Evolutionary conservation across 2,888 invertebrate species (phyloP).

Genomic region (Biston stratarius): DNA sequence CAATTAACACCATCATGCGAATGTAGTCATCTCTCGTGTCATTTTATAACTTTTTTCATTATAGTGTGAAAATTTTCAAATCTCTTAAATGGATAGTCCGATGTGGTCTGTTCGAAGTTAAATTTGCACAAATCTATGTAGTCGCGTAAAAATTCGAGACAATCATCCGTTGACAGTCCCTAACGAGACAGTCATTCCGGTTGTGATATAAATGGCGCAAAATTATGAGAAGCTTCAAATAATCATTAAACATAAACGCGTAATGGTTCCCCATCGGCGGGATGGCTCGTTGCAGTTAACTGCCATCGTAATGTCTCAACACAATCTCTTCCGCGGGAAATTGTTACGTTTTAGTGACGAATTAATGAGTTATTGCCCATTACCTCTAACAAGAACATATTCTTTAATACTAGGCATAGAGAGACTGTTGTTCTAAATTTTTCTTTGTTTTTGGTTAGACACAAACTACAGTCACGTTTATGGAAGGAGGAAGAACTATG

Average conservation of each 20-base stretch:
- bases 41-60: too few species aligned
- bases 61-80: too few species aligned
- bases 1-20: too few species aligned
- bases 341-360: constrained; percentile 74
- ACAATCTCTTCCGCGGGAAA: constrained; percentile 76
- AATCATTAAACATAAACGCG: constrained; percentile 83
- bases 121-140: constrained; percentile 27
- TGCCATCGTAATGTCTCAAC: constrained; percentile 77
- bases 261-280: constrained; percentile 81
- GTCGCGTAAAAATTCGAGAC: constrained; percentile 59
- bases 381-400: constrained; percentile 72
- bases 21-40: too few species aligned
- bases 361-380: constrained; percentile 82
- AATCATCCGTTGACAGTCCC: constrained; percentile 64
- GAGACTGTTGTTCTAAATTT: constrained; percentile 56
- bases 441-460: constrained; percentile 40
- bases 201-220: constrained; percentile 72
- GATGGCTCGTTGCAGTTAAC: constrained; percentile 80
- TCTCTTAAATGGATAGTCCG: too few species aligned
- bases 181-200: constrained; percentile 69
- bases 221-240: constrained; percentile 81
- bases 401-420: constrained; percentile 68
- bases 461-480: too few species aligned
- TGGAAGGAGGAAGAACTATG: too few species aligned
- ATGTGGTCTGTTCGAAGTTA: too few species aligned